Evolutionary conservation across 2,113 vertebrate genomes (phyloP).

Genomic region (Siphamia tubifer): DNA sequence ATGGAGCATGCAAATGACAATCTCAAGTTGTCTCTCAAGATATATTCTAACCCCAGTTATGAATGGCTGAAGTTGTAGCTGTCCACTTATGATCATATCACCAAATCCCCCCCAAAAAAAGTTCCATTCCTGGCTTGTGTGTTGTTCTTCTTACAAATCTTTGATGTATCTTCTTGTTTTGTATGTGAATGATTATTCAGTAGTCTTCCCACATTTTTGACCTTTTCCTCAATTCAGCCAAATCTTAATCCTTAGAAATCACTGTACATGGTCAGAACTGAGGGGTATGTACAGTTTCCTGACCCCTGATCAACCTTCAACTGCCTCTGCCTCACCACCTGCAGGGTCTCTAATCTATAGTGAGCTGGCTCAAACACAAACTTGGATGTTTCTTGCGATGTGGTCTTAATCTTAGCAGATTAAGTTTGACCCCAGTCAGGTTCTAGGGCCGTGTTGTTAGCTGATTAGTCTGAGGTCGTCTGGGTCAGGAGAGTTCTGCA

Average conservation of each 20-base stretch:
- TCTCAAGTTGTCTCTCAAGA: too few species aligned
- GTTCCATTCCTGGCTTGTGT: too few species aligned
- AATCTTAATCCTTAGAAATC: background rate
- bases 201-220: too few species aligned
- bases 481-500: conserved; percentile 1
- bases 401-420: conserved; percentile 19
- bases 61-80: too few species aligned
- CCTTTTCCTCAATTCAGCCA: background rate
- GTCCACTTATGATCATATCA: too few species aligned
- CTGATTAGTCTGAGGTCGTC: conserved; percentile 29
- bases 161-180: too few species aligned
- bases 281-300: background rate
- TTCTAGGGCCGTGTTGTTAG: conserved; percentile 11
- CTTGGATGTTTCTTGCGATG: background rate
- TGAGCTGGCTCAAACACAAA: background rate
- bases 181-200: too few species aligned
- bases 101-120: too few species aligned
- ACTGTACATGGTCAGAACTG: background rate
- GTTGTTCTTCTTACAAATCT: too few species aligned
- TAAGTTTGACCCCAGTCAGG: conserved; percentile 20
- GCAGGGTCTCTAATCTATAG: background rate
- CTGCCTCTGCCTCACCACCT: conserved; percentile 1
- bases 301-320: background rate
- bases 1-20: too few species aligned
- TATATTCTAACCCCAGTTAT: too few species aligned